These are phyloP conservation scores for Caracal caracal DNA, from an alignment of 2,113 vertebrate genomes.

Conservation along the genomic window DNA sequence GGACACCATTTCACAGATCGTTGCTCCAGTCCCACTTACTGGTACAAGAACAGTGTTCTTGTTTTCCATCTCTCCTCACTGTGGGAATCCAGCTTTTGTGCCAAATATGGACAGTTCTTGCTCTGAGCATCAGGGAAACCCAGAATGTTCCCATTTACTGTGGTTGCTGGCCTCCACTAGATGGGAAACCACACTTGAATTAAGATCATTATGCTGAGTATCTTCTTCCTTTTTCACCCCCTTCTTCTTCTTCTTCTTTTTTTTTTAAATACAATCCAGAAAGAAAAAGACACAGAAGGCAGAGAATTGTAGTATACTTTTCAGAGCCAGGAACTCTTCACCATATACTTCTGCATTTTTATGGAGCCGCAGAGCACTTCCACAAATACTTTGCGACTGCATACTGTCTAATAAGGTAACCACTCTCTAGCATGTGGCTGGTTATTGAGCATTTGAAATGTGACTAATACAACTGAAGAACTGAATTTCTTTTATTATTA, in stretches of 20 bases:
- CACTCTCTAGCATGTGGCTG: neutral
- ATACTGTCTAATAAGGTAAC: neutral
- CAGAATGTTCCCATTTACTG: conserved; percentile 47
- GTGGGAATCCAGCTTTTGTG: conserved; percentile 32
- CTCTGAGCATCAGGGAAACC: neutral
- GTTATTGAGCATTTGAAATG: neutral
- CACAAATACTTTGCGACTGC: neutral
- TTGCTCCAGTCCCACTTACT: conserved; percentile 60
- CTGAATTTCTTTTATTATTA: neutral
- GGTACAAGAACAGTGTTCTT: conserved; percentile 13
- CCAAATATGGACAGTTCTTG: conserved; percentile 10
- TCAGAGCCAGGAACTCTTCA: neutral
- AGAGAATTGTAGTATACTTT: neutral
- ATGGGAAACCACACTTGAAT: neutral
- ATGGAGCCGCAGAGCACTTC: neutral
- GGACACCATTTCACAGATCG: conserved; percentile 46
- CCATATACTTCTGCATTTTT: neutral
- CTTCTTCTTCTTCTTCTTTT: neutral
- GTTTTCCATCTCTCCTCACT: conserved; percentile 42
- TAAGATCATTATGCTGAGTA: conserved; percentile 19
- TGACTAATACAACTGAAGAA: neutral
- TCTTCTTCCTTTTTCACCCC: neutral
- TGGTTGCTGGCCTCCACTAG: neutral
- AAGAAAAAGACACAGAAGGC: neutral
- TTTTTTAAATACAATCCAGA: neutral